Evolutionary conservation across 2,113 vertebrate species (phyloP), one percentile per base, ranked within the genome.

Genomic region (Paramisgurnus dabryanus): DNA sequence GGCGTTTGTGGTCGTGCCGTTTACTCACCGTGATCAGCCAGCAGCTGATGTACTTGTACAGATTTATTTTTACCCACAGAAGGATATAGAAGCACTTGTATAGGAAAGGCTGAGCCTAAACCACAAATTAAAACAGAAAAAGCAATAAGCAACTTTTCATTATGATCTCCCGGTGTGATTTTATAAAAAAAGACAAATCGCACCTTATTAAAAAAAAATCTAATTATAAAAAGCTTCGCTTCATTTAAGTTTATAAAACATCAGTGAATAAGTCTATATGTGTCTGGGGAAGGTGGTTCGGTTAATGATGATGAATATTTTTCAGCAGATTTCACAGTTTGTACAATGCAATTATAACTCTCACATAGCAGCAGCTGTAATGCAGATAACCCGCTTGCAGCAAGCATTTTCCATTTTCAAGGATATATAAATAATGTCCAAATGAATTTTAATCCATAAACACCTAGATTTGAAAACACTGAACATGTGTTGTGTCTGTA

Each of bases 41-140:
- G 88, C 97, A 99, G 88, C 95, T 96, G 86, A 99, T 96, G 0
- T 99, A 99, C 89, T 98, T 99, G 90, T 98, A 98, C 80, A 99
- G 93, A 80, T 91, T 93, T 7, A 98, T 81, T 92, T 99, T 99
- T 71, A 95, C 95, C 98, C 97, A 99, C 57, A 99, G 68, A 79
- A 96, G 80, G 80, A 98, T 95, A 87, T 96, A 98, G 78, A 96
- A 86, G 85, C 96, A 98, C 65, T 96, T 96, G 90, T 96, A 98
- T 96, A 96, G 98, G 91, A 99, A 96, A 0, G 94, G 92, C 75
- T 89, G 94, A 49, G 91, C 94, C 98, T 99, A 89, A 49, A 61
- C 41, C 77, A 84, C 45, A 83, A 2, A 80, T 7, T 17, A n/a
- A 67, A 63, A 3, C 5, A 76, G 27, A 67, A 69, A 18, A 22